phyloP scores from a whole-genome alignment of 2,888 invertebrate genomes.

The Anorthoa munda region DNA sequence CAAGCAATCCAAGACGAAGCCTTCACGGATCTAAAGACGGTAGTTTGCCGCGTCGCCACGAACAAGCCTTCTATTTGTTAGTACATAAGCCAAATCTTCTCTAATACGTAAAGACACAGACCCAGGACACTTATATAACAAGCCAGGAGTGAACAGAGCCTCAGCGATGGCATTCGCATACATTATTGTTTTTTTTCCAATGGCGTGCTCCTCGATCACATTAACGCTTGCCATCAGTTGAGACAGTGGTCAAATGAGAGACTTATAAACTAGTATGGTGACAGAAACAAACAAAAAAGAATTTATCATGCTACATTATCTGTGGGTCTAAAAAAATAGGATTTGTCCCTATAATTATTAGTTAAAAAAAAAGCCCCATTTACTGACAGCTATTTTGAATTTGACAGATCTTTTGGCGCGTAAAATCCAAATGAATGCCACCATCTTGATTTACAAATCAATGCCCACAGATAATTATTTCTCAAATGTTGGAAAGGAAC shows the following conservation, averaged over 20 bases:
- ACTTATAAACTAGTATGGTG: neutral
- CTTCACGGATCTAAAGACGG: conserved; percentile 89
- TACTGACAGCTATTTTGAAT: conserved; percentile 1
- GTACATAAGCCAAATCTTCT: neutral
- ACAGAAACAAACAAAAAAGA: neutral
- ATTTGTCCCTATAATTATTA: neutral
- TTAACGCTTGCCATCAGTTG: neutral
- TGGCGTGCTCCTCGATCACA: neutral
- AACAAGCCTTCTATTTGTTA: conserved; percentile 81
- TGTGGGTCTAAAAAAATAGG: neutral
- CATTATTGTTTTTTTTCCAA: too few relatives aligned
- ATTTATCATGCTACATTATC: neutral
- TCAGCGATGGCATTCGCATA: too few relatives aligned
- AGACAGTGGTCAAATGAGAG: neutral
- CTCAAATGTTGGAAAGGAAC: too few relatives aligned
- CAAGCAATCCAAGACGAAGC: conserved; percentile 90
- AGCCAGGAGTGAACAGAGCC: neutral
- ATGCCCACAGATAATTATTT: too few relatives aligned
- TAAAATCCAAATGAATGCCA: neutral
- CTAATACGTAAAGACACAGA: conserved; percentile 13
- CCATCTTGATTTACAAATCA: neutral
- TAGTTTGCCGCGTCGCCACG: conserved; percentile 88
- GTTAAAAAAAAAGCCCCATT: neutral
- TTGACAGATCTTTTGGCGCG: neutral
- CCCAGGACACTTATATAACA: conserved; percentile 1